phyloP scores from a whole-genome alignment of 2,113 vertebrate species.

The Callionymus lyra region DNA sequence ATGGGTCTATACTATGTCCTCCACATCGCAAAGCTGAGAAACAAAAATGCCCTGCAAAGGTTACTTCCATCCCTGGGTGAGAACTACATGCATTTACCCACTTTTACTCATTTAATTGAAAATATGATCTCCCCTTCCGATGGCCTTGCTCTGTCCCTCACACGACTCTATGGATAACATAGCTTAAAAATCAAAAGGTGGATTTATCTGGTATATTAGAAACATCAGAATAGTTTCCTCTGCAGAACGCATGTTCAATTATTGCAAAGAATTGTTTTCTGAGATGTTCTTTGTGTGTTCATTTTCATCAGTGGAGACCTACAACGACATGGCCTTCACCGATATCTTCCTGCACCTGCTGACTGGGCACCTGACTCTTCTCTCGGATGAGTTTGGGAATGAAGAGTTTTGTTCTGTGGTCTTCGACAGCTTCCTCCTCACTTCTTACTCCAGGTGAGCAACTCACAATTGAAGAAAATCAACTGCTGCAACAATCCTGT shows the following conservation, averaged over 20 bases:
- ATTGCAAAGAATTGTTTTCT: too few relatives aligned
- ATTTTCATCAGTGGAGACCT: constrained; percentile 75
- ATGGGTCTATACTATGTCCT: constrained; percentile 92
- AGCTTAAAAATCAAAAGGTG: too few relatives aligned
- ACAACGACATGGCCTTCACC: constrained; percentile 85
- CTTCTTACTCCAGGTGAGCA: constrained; percentile 79
- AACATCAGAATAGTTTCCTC: too few relatives aligned
- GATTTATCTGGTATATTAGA: too few relatives aligned
- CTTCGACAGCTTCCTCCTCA: constrained; percentile 88
- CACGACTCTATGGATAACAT: too few relatives aligned
- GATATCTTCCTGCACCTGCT: constrained; percentile 97
- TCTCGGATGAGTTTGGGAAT: constrained; percentile 83
- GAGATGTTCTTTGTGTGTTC: constrained; percentile 1
- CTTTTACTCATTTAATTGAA: too few relatives aligned
- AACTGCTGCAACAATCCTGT: background rate
- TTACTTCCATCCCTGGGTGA: constrained; percentile 82
- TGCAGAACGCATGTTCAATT: too few relatives aligned
- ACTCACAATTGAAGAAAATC: background rate
- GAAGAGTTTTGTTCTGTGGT: constrained; percentile 88
- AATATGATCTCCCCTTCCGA: too few relatives aligned
- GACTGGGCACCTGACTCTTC: constrained; percentile 82
- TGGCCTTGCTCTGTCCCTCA: too few relatives aligned
- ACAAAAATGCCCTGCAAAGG: constrained; percentile 88
- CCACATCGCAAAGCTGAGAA: constrained; percentile 89
- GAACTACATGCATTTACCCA: background rate